phyloP scores from a whole-genome alignment of 1,140 invertebrate species.

The Gryllus bimaculatus region DNA sequence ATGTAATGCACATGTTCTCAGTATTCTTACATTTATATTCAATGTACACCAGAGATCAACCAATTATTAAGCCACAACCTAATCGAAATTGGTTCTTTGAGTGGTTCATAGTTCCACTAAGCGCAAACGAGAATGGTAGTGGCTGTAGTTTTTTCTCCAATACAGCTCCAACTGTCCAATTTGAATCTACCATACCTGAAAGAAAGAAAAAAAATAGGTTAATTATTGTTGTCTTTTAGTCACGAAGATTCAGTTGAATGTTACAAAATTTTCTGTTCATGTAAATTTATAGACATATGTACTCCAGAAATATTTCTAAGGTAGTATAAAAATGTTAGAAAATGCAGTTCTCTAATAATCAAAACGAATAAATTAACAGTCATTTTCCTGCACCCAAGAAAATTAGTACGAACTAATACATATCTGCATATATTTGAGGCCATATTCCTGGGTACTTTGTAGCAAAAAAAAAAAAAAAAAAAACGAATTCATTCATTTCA shows the following conservation, averaged over 20 bases:
- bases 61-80: slow-evolving; percentile 79
- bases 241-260: background rate
- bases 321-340: no score
- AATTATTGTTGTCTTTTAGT: background rate
- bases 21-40: background rate
- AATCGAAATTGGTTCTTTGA: slow-evolving; percentile 77
- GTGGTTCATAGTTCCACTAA: slow-evolving; percentile 91
- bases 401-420: no score
- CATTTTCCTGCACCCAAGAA: no score
- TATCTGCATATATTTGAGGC: no score
- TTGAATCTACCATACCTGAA: slow-evolving; percentile 83
- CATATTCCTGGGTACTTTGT: no score
- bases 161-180: slow-evolving; percentile 89
- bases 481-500: no score
- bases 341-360: no score
- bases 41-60: slow-evolving; percentile 38
- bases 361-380: no score
- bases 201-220: slow-evolving; percentile 25
- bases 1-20: background rate
- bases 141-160: slow-evolving; percentile 88
- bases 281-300: background rate
- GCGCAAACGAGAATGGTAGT: slow-evolving; percentile 84
- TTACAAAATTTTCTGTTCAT: background rate
- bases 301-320: no score
- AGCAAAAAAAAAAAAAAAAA: no score